Base-by-base conservation (phyloP, 2,888 invertebrate species). In the Amphipyra tragopoginis region DNA sequence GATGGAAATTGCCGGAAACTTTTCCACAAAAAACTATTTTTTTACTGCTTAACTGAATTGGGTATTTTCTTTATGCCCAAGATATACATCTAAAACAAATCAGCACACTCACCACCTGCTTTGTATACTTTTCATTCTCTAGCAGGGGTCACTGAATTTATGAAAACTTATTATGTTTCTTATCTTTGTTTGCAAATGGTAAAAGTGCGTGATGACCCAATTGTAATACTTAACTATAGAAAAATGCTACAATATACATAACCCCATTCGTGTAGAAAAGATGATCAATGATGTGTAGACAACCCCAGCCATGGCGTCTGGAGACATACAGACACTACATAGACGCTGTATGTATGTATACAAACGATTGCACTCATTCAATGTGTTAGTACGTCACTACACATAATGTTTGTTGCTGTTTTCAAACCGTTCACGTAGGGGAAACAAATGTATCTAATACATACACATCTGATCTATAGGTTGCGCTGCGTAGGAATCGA, bases 361-460 rank as follows among this genome's bases (percentile, higher is more conserved):
- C 50, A 62, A 56, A 56, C 43, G 29, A 47, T 39, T 57, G 50
- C 53, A 54, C 50, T 45, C 53, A 54, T 47, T 45, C 33, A 29
- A 21, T 36, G 50, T 13, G 33, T 8, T 26, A 45, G 15, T 51
- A 71, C 72, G 67, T 71, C 67, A 67, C 40, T 57, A 38, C 38
- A 34, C 36, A 36, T 13, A 53, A 13, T 62, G 67, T 67, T 70
- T 72, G 70, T 71, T 71, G 40, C 54, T 62, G 72, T 71, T 57
- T 70, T 57, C 53, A 50, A 70, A 61, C 72, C 15, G 61, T 56
- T 70, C 61, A 56, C 61, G 60, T 33, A 47, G 53, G 51, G 53
- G 72, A 72, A 70, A 66, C 62, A 56, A 66, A 72, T 72, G 67
- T 72, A 72, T 57, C 49, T 50, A 62, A 56, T 59, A 56, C 52